phyloP scores from a whole-genome alignment of 1,140 invertebrate species.

The Philopotamus ludificatus region DNA sequence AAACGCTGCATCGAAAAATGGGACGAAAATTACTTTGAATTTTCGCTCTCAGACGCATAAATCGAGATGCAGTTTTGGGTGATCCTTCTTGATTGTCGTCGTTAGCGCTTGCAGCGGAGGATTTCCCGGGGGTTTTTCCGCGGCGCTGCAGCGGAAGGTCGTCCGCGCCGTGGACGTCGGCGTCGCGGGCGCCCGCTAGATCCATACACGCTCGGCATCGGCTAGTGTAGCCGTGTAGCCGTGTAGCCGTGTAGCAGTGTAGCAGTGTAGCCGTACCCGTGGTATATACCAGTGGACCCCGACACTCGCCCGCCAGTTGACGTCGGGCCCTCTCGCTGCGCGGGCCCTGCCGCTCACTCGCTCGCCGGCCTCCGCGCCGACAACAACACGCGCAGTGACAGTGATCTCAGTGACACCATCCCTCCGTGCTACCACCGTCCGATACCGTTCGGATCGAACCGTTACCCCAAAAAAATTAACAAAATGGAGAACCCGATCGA shows the following conservation, averaged over 20 bases:
- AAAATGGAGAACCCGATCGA: too few relatives aligned
- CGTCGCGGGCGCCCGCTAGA: background rate
- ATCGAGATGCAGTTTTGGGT: too few relatives aligned
- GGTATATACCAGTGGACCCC: constrained; percentile 23
- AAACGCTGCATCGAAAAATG: too few relatives aligned
- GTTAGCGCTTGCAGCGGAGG: too few relatives aligned
- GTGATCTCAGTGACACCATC: too few relatives aligned
- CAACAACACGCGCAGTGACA: constrained; percentile 9
- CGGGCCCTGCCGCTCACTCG: constrained; percentile 17
- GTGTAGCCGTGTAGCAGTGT: background rate
- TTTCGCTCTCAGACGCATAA: too few relatives aligned
- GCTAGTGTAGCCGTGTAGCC: too few relatives aligned
- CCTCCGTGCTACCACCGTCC: too few relatives aligned
- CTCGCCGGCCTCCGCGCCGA: constrained; percentile 13
- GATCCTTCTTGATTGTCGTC: too few relatives aligned
- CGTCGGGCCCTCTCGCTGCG: constrained; percentile 11
- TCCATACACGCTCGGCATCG: background rate
- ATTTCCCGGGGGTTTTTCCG: background rate
- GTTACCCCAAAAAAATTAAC: too few relatives aligned
- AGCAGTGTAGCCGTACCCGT: background rate
- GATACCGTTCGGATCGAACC: too few relatives aligned
- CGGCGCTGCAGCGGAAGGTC: background rate
- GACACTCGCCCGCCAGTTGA: constrained; percentile 15
- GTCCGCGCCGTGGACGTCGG: constrained; percentile 5
- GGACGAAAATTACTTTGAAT: too few relatives aligned